Conservation (phyloP, 1,140 invertebrate species). For the Glossosoma conforme region DNA sequence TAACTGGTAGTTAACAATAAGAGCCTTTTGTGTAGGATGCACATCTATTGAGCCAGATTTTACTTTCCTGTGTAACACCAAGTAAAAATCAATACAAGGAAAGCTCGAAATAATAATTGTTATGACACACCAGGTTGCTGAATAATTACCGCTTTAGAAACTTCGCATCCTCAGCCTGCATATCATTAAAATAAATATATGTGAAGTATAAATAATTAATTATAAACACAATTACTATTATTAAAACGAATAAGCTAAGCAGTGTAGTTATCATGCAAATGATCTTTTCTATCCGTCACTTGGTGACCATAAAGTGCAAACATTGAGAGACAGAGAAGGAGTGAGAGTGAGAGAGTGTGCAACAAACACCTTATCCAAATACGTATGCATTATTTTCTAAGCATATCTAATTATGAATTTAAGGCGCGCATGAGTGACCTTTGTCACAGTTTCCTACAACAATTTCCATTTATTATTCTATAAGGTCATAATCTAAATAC, state of each 20-base stretch:
- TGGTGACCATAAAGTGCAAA: too few relatives aligned
- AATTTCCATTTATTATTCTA: too few relatives aligned
- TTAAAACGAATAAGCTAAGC: constrained; percentile 31
- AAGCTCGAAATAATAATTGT: constrained; percentile 1
- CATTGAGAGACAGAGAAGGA: too few relatives aligned
- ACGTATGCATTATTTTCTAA: too few relatives aligned
- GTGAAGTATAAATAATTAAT: constrained; percentile 30
- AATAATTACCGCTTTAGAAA: constrained; percentile 55
- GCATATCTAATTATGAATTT: too few relatives aligned
- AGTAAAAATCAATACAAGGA: constrained; percentile 21
- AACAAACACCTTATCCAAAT: too few relatives aligned
- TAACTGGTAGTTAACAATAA: constrained; percentile 87
- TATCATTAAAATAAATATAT: constrained; percentile 33
- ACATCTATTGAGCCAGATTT: constrained; percentile 82
- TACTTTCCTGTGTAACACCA: constrained; percentile 59
- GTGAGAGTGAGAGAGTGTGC: too few relatives aligned
- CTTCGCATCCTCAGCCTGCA: constrained; percentile 58
- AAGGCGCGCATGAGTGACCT: too few relatives aligned
- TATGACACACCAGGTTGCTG: neutral
- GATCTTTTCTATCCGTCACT: too few relatives aligned
- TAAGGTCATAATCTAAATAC: too few relatives aligned
- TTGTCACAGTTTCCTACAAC: too few relatives aligned
- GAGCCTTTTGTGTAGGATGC: constrained; percentile 83
- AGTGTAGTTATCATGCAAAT: constrained; percentile 32
- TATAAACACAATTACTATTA: constrained; percentile 31